Evolutionary conservation across 2,888 invertebrate genomes (phyloP), one percentile per base, ranked within the genome.

Genomic region (Drosophila longiperda): DNA sequence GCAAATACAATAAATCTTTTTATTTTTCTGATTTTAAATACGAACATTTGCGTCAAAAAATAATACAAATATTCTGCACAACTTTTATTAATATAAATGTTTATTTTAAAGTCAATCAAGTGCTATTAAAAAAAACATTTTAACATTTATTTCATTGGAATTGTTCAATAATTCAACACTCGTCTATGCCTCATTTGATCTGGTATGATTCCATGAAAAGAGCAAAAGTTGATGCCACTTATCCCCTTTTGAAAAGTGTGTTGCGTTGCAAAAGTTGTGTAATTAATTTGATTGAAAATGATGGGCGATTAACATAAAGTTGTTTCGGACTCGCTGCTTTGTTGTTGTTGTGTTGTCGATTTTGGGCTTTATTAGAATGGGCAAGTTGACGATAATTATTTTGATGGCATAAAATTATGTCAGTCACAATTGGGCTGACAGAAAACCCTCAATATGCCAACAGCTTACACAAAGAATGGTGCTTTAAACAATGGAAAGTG

Each of bases 241-340:
- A 53, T 45, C 11, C 23, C 15, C 23, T 17, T 20, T 20, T 49
- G 42, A 34, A 34, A 55, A 50, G 49, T 52, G 26, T 26, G 34
- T 32, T 34, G 26, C 55, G 33, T 29, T 66, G 50, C 26, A 57
- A 59, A 77, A 65, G 68, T 66, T 72, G 50, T 48, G 58, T 68
- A 80, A 89, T 84, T 86, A 83, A 75, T 66, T 80, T 80, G 75
- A 87, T 86, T 83, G 75, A 78, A 84, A 78, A 73, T 72, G 52
- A 72, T 70, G 65, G 63, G 70, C 62, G 80, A 78, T 89, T 80
- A 75, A 33, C 72, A 74, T 77, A 66, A 87, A 73, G 53, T 49
- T 65, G 55, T 49, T 50, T 33, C 60, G 23, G n/a, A 48, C 33
- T 38, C 15, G 23, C 20, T 45, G 59, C 59, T 20, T 29, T 36